These are phyloP conservation scores for Lepidochrysops patricia DNA, from an alignment of 2,888 invertebrate genomes.

Conservation along the genomic window DNA sequence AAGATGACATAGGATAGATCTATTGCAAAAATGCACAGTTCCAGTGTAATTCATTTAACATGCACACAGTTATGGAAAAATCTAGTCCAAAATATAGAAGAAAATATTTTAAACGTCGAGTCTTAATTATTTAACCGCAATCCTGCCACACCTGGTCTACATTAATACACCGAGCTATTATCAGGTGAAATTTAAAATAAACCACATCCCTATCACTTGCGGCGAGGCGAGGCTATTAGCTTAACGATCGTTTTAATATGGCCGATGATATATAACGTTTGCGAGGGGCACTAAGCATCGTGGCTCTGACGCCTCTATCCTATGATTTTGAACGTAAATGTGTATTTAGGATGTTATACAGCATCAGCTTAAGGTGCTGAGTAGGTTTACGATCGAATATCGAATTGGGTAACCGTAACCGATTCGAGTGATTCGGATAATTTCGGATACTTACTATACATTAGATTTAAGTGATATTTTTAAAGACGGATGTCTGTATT, in stretches of 20 bases:
- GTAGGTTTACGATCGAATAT: not conserved
- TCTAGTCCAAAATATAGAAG: too few species aligned
- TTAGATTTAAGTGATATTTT: too few species aligned
- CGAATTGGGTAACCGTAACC: too few species aligned
- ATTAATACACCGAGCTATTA: conserved; percentile 26
- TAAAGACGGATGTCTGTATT: too few species aligned
- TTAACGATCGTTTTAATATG: conserved; percentile 73
- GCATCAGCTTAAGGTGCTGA: not conserved
- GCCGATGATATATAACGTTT: conserved; percentile 73
- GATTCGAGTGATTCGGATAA: too few species aligned
- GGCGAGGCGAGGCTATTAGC: conserved; percentile 65
- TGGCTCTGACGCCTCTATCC: conserved; percentile 63
- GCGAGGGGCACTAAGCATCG: conserved; percentile 63
- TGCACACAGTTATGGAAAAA: too few species aligned
- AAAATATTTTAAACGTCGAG: not conserved
- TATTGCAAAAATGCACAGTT: too few species aligned
- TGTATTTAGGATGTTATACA: not conserved
- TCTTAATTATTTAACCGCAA: not conserved
- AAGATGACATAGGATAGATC: too few species aligned
- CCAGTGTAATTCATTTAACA: too few species aligned
- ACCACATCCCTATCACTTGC: conserved; percentile 51
- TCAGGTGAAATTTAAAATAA: conserved; percentile 34
- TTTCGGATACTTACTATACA: too few species aligned
- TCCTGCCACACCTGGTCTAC: not conserved
- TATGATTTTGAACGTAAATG: conserved; percentile 14